Conservation (phyloP, 92 coral and sea anemone genomes). For the Palythoa heliodiscus region DNA sequence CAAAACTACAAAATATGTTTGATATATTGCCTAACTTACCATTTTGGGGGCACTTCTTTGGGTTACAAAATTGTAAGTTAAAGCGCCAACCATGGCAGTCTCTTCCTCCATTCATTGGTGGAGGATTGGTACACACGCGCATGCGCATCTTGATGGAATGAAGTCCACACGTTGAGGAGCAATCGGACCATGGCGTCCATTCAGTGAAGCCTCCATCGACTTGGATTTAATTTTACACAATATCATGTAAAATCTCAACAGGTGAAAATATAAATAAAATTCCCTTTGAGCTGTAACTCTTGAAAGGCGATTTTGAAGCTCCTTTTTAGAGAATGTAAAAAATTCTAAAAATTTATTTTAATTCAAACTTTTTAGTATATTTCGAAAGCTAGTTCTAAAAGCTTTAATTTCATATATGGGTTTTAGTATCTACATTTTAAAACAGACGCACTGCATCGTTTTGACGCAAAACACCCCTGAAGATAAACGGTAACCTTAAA, state of each 20-base stretch:
- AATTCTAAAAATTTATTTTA: too few species aligned
- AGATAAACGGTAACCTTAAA: too few species aligned
- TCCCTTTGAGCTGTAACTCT: too few species aligned
- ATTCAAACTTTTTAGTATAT: too few species aligned
- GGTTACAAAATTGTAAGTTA: constrained; percentile 22
- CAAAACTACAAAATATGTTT: neutral
- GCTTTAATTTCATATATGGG: too few species aligned
- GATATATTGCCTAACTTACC: neutral
- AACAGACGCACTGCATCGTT: too few species aligned
- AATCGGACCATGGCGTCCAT: constrained; percentile 40
- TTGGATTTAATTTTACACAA: neutral
- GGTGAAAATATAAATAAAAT: too few species aligned
- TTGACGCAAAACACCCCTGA: too few species aligned
- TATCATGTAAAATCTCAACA: neutral
- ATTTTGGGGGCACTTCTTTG: constrained; percentile 19
- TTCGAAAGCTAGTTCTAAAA: too few species aligned
- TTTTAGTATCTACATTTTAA: too few species aligned
- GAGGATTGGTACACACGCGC: constrained; percentile 37
- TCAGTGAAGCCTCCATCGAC: constrained; percentile 43
- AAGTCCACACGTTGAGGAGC: constrained; percentile 32
- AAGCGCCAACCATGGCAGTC: constrained; percentile 38
- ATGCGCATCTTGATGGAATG: constrained; percentile 38
- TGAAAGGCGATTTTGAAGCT: too few species aligned
- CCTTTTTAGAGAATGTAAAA: too few species aligned
- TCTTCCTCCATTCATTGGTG: constrained; percentile 34